Percentiles rank a stretch among this genome's conserved stretches.
Evolutionary conservation across 2,888 invertebrate species (phyloP).

Genomic region (Caenorhabditis sp.): DNA sequence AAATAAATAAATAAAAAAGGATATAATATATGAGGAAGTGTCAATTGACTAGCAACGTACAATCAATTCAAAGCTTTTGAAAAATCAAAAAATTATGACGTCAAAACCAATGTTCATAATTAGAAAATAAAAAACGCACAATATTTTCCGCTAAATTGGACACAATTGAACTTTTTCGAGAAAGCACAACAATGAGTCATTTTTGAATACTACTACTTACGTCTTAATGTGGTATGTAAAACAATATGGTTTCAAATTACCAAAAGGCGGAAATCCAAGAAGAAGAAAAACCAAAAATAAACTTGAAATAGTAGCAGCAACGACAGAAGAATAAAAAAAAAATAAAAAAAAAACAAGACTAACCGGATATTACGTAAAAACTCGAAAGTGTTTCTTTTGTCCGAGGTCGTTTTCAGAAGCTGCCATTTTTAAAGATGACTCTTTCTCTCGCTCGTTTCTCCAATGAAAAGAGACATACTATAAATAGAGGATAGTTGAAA

Average conservation of each 20-base stretch:
- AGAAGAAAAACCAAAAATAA: neutral
- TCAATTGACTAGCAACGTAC: neutral
- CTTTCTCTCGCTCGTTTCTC: neutral
- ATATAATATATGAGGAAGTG: neutral
- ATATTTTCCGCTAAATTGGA: neutral
- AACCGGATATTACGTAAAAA: conserved; percentile 40
- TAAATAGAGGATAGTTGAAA: too few relatives aligned
- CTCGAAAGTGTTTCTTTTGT: conserved; percentile 31
- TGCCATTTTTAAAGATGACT: neutral
- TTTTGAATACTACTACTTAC: too few relatives aligned
- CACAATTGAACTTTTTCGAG: neutral
- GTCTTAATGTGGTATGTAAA: neutral
- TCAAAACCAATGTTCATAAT: neutral
- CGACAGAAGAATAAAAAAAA: neutral
- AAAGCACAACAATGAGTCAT: neutral
- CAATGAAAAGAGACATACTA: too few relatives aligned
- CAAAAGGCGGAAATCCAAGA: neutral
- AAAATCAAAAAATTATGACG: neutral
- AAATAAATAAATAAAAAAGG: neutral
- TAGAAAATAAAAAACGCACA: too few relatives aligned
- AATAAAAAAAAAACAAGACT: conserved; percentile 44
- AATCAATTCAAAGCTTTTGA: neutral
- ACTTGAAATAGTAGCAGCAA: conserved; percentile 3
- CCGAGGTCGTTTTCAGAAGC: neutral
- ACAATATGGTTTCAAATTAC: neutral